These are phyloP conservation scores for Baccha elongata DNA, from an alignment of 2,888 invertebrate genomes.

Conservation along the genomic window DNA sequence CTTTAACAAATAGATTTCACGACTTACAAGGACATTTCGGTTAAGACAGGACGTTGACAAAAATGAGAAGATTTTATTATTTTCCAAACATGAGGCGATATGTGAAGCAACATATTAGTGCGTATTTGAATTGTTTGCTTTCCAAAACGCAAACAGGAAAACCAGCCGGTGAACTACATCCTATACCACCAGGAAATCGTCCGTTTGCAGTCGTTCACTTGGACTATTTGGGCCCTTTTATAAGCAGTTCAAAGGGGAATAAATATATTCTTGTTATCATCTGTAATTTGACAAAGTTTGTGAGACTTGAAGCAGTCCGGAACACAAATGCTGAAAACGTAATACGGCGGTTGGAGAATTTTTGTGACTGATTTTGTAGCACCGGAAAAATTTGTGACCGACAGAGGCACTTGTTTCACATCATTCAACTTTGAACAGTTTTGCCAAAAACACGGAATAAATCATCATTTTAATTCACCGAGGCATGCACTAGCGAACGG, in stretches of 20 bases:
- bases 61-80: too few species aligned
- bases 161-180: slow-evolving; percentile 12
- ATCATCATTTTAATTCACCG: slow-evolving; percentile 7
- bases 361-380: slow-evolving; percentile 2
- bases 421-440: too few species aligned
- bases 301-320: slow-evolving; percentile 21
- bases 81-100: too few species aligned
- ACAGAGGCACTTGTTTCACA: slow-evolving; percentile 22
- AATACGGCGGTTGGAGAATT: slow-evolving; percentile 10
- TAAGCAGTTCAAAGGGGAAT: slow-evolving; percentile 1
- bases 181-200: too few species aligned
- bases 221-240: slow-evolving; percentile 15
- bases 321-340: slow-evolving; percentile 22
- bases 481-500: not conserved
- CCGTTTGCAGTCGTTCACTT: too few species aligned
- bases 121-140: too few species aligned
- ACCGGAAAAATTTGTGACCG: not conserved
- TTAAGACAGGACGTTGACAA: too few species aligned
- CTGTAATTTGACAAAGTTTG: too few species aligned
- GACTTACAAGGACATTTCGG: not conserved
- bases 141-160: slow-evolving; percentile 17
- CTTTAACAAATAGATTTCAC: slow-evolving; percentile 4
- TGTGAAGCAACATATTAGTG: too few species aligned
- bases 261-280: too few species aligned
- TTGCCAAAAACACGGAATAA: slow-evolving; percentile 4